Base-by-base conservation (phyloP, 2,113 vertebrate species). In the Lepidothrix coronata region DNA sequence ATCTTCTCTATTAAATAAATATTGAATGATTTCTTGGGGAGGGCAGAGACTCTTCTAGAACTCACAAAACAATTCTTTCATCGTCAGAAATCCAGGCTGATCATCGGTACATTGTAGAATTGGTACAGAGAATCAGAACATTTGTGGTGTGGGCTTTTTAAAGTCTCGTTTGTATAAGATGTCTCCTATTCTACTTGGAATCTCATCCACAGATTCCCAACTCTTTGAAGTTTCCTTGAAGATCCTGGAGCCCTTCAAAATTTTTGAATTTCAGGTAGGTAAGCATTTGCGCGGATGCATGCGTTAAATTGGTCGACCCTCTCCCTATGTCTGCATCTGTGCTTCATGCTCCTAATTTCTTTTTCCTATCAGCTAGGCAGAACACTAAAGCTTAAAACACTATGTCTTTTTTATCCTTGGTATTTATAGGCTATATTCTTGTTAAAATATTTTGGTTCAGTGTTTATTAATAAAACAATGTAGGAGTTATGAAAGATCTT, bases 191-290 rank as follows among this genome's bases (percentile, higher is more conserved):
- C 94, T 97, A 97, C 97, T 97, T 97, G 96, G 95, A 97, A 96
- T 97, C 94, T 96, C 93, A 94, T 96, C 97, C 96, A 94, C 96
- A 97, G 95, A 97, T 97, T 97, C 93, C 83, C 96, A 59, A 96
- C 93, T 96, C 91, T 97, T 97, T 97, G 97, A 97, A 97, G 96
- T 97, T 97, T 97, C 93, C 95, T 96, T 95, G 96, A 96, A 96
- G 94, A 94, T 96, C 87, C 82, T 97, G 96, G 97, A 97, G 96
- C 96, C 95, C 91, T 97, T 97, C 93, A 97, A 95, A 96, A 92
- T 97, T 97, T 97, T 97, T 97, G 95, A 96, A 97, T 97, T 97
- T 96, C 96, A 97, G 97, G 97, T 97, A 94, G 96, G 96, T 97
- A 96, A 96, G 96, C 96, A 96, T 91, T 94, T 96, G 93, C 92